Evolutionary conservation across 2,797 vertebrate genomes (phyloP).

Genomic region (Enteromius afrohamiltoni): DNA sequence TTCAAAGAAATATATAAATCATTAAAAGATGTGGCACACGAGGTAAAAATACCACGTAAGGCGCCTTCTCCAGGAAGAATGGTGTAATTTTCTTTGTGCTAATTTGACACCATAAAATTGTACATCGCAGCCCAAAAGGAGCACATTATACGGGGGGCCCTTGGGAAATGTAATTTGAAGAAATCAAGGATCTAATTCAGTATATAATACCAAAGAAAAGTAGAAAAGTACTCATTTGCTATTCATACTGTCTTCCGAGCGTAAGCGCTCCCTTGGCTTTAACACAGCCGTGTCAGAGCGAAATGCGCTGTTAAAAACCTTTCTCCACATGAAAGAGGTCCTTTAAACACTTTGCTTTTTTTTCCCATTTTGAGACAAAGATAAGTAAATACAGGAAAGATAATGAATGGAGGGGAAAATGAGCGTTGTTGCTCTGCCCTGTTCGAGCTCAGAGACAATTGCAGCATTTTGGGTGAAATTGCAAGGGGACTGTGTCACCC

Average conservation of each 20-base stretch:
- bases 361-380: conserved; percentile 79
- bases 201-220: conserved; percentile 76
- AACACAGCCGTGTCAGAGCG: conserved; percentile 75
- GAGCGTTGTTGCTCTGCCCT: conserved; percentile 74
- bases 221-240: conserved; percentile 79
- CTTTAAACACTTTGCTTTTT: conserved; percentile 73
- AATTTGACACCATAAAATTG: conserved; percentile 79
- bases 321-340: conserved; percentile 73
- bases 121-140: conserved; percentile 68
- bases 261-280: conserved; percentile 73
- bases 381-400: conserved; percentile 82
- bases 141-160: conserved; percentile 63
- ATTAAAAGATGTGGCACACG: conserved; percentile 72
- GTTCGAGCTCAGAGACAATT: conserved; percentile 84
- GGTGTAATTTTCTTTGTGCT: conserved; percentile 74
- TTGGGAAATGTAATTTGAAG: conserved; percentile 76
- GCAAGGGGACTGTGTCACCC: conserved; percentile 68
- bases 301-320: conserved; percentile 73
- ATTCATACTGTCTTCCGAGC: conserved; percentile 78
- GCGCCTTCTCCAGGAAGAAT: conserved; percentile 67
- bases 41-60: conserved; percentile 71
- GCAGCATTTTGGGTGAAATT: conserved; percentile 85
- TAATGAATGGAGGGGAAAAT: conserved; percentile 84
- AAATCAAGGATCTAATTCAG: conserved; percentile 80
- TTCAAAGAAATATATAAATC: conserved; percentile 77